Base-by-base conservation (phyloP, 2,888 invertebrate genomes). In the Caenorhabditis zanzibari region DNA sequence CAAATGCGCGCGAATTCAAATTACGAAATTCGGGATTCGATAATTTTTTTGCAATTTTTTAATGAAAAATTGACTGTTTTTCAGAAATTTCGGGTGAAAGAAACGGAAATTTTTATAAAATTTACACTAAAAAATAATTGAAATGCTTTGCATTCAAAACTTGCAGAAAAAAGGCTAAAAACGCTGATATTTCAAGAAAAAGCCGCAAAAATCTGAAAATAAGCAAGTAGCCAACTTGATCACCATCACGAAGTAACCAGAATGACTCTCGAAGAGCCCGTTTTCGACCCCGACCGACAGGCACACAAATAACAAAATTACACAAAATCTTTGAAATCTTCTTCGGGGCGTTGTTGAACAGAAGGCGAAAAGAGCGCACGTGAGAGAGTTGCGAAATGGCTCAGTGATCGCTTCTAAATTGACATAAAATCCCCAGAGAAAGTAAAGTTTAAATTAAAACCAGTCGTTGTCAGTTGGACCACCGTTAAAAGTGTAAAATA, bases 251-350 rank as follows among this genome's bases (percentile, higher is more conserved):
- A 66, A 56, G 24, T 44, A 63, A n/a, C n/a, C 12, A 41, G 38
- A 68, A 35, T 38, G 54, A 32, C 52, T 35, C n/a, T 35, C 68
- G n/a, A 12, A 38, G 38, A 38, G 38, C 12, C 38, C 38, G n/a
- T n/a, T n/a, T 41, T 14, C 41, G 14, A 44, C 63, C 44, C 44
- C 26, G 9, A 4, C 28, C n/a, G 3, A 19, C 2, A 14, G 35
- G 12, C 35, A 61, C 49, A 35, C 47, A 63, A 63, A 79, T 54
- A 79, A 64, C 69, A 77, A 68, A 66, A 56, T 79, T 79, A 79
- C 79, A 79, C 79, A 71, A 79, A 71, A 72, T 77, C 61, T 77
- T 77, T 59, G 69, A 54, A 77, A 63, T 77, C 69, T 54, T 19
- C 26, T 44, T 24, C 49, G n/a, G 26, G 47, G 19, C 47, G 19